These are phyloP conservation scores for Dynastes maya DNA, from an alignment of 2,888 invertebrate species.

Conservation along the genomic window DNA sequence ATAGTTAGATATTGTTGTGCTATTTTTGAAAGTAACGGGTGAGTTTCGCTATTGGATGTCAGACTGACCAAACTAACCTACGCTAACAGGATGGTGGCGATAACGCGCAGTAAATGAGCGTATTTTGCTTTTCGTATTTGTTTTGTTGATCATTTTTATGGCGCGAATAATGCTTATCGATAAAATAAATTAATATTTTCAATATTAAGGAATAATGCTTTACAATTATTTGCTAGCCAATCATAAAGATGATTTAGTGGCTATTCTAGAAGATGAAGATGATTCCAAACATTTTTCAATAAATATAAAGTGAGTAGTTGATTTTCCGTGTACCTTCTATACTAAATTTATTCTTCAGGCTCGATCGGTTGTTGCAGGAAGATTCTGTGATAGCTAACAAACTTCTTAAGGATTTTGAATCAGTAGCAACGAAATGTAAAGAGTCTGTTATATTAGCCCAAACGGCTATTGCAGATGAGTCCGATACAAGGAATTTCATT, in stretches of 20 bases:
- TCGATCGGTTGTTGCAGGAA: conserved; percentile 80
- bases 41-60: too few species aligned
- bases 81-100: too few species aligned
- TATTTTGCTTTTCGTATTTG: too few species aligned
- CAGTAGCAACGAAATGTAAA: conserved; percentile 78
- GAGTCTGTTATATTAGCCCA: conserved; percentile 77
- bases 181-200: too few species aligned
- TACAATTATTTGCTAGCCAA: conserved; percentile 75
- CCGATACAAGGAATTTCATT: conserved; percentile 65
- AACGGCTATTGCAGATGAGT: conserved; percentile 71
- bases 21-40: too few species aligned
- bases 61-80: too few species aligned
- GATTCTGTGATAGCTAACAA: conserved; percentile 79
- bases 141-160: too few species aligned
- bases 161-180: too few species aligned
- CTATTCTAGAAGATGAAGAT: conserved; percentile 77
- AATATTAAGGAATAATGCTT: conserved; percentile 37
- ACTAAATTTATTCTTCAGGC: conserved; percentile 72
- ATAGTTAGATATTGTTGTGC: too few species aligned
- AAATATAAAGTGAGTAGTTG: conserved; percentile 78
- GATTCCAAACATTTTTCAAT: conserved; percentile 77
- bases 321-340: conserved; percentile 5
- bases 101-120: too few species aligned
- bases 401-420: conserved; percentile 78
- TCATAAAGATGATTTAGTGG: conserved; percentile 76